Base-by-base conservation (phyloP, 1,140 invertebrate species). In the Sycophila sp. region DNA sequence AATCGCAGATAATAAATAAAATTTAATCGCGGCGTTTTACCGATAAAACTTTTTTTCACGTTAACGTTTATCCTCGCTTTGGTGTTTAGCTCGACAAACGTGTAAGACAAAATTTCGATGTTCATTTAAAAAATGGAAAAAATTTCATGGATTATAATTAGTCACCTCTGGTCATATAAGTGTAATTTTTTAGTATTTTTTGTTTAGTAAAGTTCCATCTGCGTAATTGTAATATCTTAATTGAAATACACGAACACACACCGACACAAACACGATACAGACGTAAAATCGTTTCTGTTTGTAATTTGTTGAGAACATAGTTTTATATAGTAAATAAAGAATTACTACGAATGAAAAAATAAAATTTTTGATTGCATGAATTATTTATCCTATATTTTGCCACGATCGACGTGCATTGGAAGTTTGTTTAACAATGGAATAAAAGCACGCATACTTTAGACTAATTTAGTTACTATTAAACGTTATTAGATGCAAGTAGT, bases 311-410 rank as follows among this genome's bases (percentile, higher is more conserved):
- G 76, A 78, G 78, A 77, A 65, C 81, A 79, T 83, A 85, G 78
- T 84, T 85, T 84, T 83, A 83, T n/a, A n/a, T 83, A 84, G 78
- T 73, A 80, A 84, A 85, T 85, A 85, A 83, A 83, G 77, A 76
- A 82, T 80, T 83, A 83, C 62, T 79, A 80, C 72, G 68, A 81
- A 82, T 72, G 15, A 42, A n/a, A n/a, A 69, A 10, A 59, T 15
- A 17, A 55, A 45, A n/a, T n/a, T 7, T 45, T 53, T 24, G n/a
- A 32, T 42, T 53, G 58, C 24, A 63, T 45, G 47, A 49, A 38
- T 68, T 38, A 68, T 59, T 59, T n/a, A 42, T 68, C 53, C 55
- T 51, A n/a, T n/a, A n/a, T n/a, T n/a, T n/a, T n/a, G n/a, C n/a
- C n/a, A n/a, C n/a, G n/a, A n/a, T n/a, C n/a, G n/a, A n/a, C n/a